Evolutionary conservation across 2,113 vertebrate species (phyloP).

Genomic region (Pollachius pollachius): DNA sequence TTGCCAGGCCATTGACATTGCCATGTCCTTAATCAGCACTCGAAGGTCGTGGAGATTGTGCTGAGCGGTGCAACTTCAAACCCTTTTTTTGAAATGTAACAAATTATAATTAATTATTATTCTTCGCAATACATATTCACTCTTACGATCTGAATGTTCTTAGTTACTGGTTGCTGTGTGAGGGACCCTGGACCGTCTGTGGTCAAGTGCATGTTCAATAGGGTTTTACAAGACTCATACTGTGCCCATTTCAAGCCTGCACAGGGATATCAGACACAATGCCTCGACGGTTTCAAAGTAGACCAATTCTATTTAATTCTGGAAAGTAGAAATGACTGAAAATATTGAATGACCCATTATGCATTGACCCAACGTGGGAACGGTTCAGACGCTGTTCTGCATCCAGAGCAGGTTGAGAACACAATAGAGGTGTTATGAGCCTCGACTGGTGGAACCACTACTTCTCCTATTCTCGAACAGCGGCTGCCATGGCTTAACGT

Average conservation of each 20-base stretch:
- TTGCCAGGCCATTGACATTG: not conserved
- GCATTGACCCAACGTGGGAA: too few species aligned
- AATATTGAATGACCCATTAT: too few species aligned
- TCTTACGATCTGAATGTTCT: not conserved
- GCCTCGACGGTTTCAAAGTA: not conserved
- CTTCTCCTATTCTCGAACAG: too few species aligned
- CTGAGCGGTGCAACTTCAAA: too few species aligned
- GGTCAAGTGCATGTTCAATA: not conserved
- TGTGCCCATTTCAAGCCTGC: not conserved
- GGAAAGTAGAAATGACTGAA: not conserved
- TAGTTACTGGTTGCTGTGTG: not conserved
- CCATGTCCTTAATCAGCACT: not conserved
- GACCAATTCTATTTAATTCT: not conserved
- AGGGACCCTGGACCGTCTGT: not conserved
- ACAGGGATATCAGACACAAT: too few species aligned
- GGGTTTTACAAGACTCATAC: not conserved
- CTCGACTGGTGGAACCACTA: too few species aligned
- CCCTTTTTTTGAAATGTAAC: not conserved
- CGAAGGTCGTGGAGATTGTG: not conserved
- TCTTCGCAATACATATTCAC: not conserved
- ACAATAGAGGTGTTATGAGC: too few species aligned
- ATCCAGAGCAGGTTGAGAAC: too few species aligned
- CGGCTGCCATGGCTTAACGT: too few species aligned
- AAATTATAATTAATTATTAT: not conserved
- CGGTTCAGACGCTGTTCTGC: too few species aligned